Evolutionary conservation across 2,888 invertebrate genomes (phyloP).

Genomic region (Xestia rhomboidea): DNA sequence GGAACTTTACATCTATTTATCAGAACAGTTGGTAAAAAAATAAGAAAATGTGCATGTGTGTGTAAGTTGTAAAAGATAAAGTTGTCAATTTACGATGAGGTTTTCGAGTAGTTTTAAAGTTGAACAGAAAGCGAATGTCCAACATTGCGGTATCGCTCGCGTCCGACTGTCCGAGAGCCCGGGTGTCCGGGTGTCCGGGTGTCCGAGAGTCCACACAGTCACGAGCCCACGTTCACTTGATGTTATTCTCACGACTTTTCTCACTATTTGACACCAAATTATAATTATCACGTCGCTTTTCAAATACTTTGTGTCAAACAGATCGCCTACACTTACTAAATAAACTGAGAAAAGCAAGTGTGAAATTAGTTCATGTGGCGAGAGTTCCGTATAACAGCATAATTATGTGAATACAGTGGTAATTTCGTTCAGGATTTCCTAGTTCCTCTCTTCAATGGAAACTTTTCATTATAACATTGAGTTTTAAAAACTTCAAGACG

Average conservation of each 20-base stretch:
- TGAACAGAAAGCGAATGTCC: constrained; percentile 45
- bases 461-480: background rate
- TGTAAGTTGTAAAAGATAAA: constrained; percentile 63
- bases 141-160: constrained; percentile 1
- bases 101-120: constrained; percentile 58
- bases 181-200: constrained; percentile 16
- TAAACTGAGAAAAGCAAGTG: constrained; percentile 62
- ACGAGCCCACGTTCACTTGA: constrained; percentile 70
- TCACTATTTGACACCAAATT: constrained; percentile 76
- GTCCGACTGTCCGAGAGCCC: constrained; percentile 12
- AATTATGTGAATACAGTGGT: constrained; percentile 39
- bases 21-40: constrained; percentile 58
- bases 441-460: constrained; percentile 6
- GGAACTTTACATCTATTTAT: constrained; percentile 64
- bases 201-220: constrained; percentile 63
- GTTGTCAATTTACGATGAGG: constrained; percentile 68
- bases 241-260: constrained; percentile 78
- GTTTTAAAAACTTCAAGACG: background rate
- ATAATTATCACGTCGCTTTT: constrained; percentile 75
- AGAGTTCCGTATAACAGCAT: constrained; percentile 48
- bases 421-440: constrained; percentile 19
- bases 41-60: constrained; percentile 61
- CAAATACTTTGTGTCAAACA: constrained; percentile 71
- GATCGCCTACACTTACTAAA: constrained; percentile 63
- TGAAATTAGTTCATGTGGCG: constrained; percentile 56